Percentiles rank a stretch among this genome's conserved stretches.
These are phyloP conservation scores for Goniozus legneri DNA, from an alignment of 1,140 invertebrate genomes.

Conservation along the genomic window DNA sequence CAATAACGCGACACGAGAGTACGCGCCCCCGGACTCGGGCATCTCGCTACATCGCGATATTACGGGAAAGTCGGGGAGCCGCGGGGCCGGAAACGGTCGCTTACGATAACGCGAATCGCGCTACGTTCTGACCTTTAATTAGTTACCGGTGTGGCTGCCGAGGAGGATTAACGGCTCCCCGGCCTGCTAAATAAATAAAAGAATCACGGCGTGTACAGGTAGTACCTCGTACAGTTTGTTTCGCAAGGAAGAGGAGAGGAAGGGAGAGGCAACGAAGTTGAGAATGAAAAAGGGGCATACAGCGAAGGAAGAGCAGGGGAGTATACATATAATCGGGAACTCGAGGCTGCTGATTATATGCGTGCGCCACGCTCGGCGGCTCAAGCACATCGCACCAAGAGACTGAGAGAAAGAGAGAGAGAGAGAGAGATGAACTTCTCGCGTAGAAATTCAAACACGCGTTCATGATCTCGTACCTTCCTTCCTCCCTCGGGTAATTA, in stretches of 20 bases:
- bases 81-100: conserved; percentile 36
- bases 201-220: too few relatives aligned
- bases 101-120: conserved; percentile 31
- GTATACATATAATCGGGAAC: conserved; percentile 30
- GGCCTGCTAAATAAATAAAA: conserved; percentile 47
- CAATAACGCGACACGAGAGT: too few relatives aligned
- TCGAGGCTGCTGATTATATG: conserved; percentile 27
- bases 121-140: conserved; percentile 46
- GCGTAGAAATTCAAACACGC: conserved; percentile 31
- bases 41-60: conserved; percentile 21
- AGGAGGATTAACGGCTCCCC: conserved; percentile 46
- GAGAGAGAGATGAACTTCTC: too few relatives aligned
- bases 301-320: background rate
- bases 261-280: background rate
- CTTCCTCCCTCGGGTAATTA: conserved; percentile 17
- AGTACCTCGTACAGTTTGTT: too few relatives aligned
- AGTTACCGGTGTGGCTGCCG: conserved; percentile 36
- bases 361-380: conserved; percentile 30
- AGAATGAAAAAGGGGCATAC: background rate
- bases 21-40: background rate
- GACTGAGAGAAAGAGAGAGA: too few relatives aligned
- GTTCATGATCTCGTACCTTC: conserved; percentile 17
- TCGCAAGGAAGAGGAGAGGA: background rate
- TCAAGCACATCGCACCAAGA: conserved; percentile 34
- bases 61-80: conserved; percentile 24